A percentile compares a stretch with the other conserved stretches of the same genome.
Conservation (phyloP, 2,113 vertebrate genomes). For the Beaufortia kweichowensis region DNA sequence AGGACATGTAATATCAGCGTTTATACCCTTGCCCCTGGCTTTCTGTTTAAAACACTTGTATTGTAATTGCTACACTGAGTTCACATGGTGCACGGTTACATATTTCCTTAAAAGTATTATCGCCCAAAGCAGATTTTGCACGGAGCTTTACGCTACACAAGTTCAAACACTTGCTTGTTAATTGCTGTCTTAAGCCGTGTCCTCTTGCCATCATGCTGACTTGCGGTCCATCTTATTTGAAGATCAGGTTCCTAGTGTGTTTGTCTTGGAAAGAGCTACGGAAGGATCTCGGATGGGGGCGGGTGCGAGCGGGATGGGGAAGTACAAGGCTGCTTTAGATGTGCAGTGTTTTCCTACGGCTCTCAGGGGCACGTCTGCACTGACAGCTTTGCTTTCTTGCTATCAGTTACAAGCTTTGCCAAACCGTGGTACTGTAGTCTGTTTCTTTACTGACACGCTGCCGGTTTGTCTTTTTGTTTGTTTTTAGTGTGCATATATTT, state of each 20-base stretch:
- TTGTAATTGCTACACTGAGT: slow-evolving; percentile 7
- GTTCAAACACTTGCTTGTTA: slow-evolving; percentile 59
- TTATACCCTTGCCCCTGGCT: slow-evolving; percentile 12
- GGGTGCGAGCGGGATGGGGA: slow-evolving; percentile 36
- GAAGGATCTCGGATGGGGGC: slow-evolving; percentile 59
- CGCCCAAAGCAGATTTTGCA: slow-evolving; percentile 7
- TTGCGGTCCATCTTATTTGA: slow-evolving; percentile 62
- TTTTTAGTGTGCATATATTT: too few species aligned
- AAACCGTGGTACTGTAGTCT: too few species aligned
- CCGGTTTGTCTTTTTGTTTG: too few species aligned
- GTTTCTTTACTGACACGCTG: not conserved
- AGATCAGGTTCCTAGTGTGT: slow-evolving; percentile 70
- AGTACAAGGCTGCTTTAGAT: slow-evolving; percentile 57
- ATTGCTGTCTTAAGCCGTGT: slow-evolving; percentile 46
- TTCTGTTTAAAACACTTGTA: slow-evolving; percentile 36
- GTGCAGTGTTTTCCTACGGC: slow-evolving; percentile 61
- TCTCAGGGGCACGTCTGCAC: slow-evolving; percentile 56
- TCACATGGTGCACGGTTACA: slow-evolving; percentile 32
- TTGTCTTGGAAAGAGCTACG: slow-evolving; percentile 70
- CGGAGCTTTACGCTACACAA: slow-evolving; percentile 52
- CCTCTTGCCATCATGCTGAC: slow-evolving; percentile 58
- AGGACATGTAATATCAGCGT: slow-evolving; percentile 9
- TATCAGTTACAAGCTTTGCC: not conserved
- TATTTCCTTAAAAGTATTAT: not conserved
- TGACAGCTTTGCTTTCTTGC: slow-evolving; percentile 57